Evolutionary conservation across 2,113 vertebrate species (phyloP).

Genomic region (Odontesthes bonariensis): DNA sequence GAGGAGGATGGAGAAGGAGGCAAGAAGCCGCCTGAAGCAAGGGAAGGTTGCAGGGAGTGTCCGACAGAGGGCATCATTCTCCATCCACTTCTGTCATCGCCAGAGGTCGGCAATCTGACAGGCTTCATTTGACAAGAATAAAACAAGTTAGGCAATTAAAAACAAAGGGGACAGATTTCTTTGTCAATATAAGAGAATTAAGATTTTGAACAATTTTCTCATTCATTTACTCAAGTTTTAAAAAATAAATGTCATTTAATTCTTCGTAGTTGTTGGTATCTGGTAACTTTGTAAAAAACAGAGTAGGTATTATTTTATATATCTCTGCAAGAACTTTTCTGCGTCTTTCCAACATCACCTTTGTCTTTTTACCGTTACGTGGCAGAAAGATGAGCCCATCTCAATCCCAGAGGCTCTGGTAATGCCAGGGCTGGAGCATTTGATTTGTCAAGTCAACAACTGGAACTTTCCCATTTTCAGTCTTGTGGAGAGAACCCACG

Average conservation of each 20-base stretch:
- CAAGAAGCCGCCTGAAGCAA: slow-evolving; percentile 74
- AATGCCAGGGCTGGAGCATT: slow-evolving; percentile 88
- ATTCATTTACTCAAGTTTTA: too few species aligned
- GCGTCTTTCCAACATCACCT: not conserved
- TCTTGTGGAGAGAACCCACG: slow-evolving; percentile 92
- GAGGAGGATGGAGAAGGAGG: slow-evolving; percentile 88
- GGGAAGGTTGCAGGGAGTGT: slow-evolving; percentile 65
- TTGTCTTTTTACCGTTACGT: not conserved
- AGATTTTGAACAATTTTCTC: too few species aligned
- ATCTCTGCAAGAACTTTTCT: not conserved
- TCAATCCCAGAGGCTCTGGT: slow-evolving; percentile 87
- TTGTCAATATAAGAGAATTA: too few species aligned
- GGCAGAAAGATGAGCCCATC: slow-evolving; percentile 86
- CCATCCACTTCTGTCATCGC: slow-evolving; percentile 72
- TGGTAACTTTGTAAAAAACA: not conserved
- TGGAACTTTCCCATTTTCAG: slow-evolving; percentile 99
- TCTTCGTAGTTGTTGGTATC: too few species aligned
- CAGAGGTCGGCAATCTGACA: slow-evolving; percentile 69
- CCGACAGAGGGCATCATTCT: slow-evolving; percentile 80
- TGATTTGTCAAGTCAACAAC: slow-evolving; percentile 91
- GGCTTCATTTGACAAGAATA: not conserved
- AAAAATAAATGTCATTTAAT: too few species aligned
- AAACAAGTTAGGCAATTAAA: not conserved
- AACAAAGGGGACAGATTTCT: too few species aligned
- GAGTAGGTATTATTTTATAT: not conserved